phyloP scores from a whole-genome alignment of 2,888 invertebrate genomes.

The Thelaira solivaga region DNA sequence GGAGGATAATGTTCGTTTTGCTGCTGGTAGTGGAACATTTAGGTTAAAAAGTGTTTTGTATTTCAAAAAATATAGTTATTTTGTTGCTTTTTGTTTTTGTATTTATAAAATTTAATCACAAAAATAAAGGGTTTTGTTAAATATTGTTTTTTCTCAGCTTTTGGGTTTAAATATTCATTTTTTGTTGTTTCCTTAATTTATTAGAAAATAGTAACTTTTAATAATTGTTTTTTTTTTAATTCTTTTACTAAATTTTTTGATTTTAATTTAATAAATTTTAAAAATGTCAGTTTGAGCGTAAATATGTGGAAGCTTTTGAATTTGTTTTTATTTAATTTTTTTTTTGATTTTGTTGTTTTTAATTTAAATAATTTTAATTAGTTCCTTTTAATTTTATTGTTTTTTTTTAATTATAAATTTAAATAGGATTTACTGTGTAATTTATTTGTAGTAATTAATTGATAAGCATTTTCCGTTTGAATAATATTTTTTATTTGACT shows the following conservation, averaged over 20 bases:
- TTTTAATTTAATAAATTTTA: conserved; percentile 46
- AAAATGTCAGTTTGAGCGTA: conserved; percentile 57
- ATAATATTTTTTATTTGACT: conserved; percentile 13
- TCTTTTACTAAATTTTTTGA: conserved; percentile 33
- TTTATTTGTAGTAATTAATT: background rate
- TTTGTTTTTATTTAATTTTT: conserved; percentile 48
- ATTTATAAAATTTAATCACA: conserved; percentile 38
- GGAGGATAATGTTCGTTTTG: conserved; percentile 66
- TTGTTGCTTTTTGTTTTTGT: conserved; percentile 7
- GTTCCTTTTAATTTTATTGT: background rate
- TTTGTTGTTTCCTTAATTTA: background rate
- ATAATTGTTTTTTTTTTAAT: conserved; percentile 13
- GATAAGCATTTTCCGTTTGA: background rate
- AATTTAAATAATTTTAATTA: background rate
- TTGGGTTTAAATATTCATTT: background rate
- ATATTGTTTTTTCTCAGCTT: background rate
- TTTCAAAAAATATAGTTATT: conserved; percentile 31
- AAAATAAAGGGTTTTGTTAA: conserved; percentile 51
- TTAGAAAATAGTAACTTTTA: conserved; percentile 63
- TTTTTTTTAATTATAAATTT: background rate
- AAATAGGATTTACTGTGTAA: conserved; percentile 17
- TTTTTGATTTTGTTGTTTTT: conserved; percentile 20
- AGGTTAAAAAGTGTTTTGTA: conserved; percentile 25
- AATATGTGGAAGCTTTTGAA: conserved; percentile 63
- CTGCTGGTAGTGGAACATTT: conserved; percentile 66